A percentile compares a stretch with the other conserved stretches of the same genome.
These are phyloP conservation scores for Conger conger DNA, from an alignment of 2,113 vertebrate genomes.

Conservation along the genomic window DNA sequence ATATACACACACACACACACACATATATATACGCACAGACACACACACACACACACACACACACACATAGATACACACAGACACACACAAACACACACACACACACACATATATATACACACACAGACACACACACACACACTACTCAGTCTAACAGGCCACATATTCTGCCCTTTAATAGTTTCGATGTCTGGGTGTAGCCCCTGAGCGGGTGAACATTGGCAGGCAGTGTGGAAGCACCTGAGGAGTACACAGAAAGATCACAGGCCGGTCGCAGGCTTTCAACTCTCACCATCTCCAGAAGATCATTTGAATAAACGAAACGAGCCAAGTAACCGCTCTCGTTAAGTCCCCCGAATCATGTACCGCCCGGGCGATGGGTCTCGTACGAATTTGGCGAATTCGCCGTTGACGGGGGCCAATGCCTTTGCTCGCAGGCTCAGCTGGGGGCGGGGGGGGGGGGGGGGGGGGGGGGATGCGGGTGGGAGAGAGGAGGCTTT, in stretches of 20 bases:
- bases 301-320: constrained; percentile 55
- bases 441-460: not conserved
- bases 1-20: too few relatives aligned
- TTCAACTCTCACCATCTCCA: constrained; percentile 37
- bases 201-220: constrained; percentile 30
- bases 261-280: constrained; percentile 40
- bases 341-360: constrained; percentile 41
- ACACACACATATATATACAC: too few relatives aligned
- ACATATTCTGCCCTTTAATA: not conserved
- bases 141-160: not conserved
- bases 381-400: not conserved
- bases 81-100: not conserved
- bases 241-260: constrained; percentile 47
- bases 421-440: not conserved
- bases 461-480: not conserved
- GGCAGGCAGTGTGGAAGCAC: constrained; percentile 43
- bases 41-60: too few relatives aligned
- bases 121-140: not conserved
- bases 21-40: too few relatives aligned
- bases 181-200: constrained; percentile 28
- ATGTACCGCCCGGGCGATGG: constrained; percentile 17
- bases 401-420: not conserved
- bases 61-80: too few relatives aligned
- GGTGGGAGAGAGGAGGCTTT: constrained; percentile 8
- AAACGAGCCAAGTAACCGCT: constrained; percentile 47